Percentiles rank a stretch among this genome's conserved stretches.
Evolutionary conservation across 1,140 invertebrate species (phyloP).

Genomic region (Plectus sambesii): DNA sequence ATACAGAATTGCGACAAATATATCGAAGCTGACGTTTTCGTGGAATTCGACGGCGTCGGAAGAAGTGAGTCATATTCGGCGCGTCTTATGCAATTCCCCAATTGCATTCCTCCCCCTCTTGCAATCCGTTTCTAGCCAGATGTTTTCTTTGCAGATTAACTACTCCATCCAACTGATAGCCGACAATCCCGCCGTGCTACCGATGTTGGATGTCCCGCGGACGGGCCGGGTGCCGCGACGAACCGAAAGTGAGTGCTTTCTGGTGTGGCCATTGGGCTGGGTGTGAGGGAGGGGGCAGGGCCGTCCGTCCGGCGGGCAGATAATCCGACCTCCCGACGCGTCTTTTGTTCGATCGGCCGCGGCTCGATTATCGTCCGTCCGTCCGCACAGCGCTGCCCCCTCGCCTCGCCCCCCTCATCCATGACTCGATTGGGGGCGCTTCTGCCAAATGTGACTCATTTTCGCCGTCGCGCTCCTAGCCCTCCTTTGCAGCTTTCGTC

Average conservation of each 20-base stretch:
- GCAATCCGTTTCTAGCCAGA: neutral
- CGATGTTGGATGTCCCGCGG: constrained; percentile 30
- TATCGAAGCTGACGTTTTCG: constrained; percentile 37
- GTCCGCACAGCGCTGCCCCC: no score
- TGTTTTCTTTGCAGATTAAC: constrained; percentile 23
- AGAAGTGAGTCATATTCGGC: constrained; percentile 2
- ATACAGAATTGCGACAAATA: constrained; percentile 38
- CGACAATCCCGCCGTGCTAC: constrained; percentile 40
- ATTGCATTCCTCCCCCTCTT: constrained; percentile 8
- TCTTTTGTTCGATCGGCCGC: no score
- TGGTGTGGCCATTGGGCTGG: no score
- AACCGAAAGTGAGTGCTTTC: constrained; percentile 18
- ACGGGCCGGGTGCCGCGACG: constrained; percentile 29
- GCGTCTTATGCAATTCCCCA: no score
- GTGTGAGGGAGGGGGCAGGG: no score
- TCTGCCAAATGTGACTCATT: no score
- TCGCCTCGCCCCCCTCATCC: no score
- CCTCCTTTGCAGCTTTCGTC: constrained; percentile 29
- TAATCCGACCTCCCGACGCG: no score
- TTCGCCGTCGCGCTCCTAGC: no score
- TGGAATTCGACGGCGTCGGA: constrained; percentile 27
- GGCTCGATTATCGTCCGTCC: no score
- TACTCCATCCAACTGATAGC: constrained; percentile 31
- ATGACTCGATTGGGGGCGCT: no score
- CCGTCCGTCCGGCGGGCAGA: no score